Evolutionary conservation across 2,113 vertebrate genomes (phyloP).

Genomic region (Poeciliopsis prolifica): DNA sequence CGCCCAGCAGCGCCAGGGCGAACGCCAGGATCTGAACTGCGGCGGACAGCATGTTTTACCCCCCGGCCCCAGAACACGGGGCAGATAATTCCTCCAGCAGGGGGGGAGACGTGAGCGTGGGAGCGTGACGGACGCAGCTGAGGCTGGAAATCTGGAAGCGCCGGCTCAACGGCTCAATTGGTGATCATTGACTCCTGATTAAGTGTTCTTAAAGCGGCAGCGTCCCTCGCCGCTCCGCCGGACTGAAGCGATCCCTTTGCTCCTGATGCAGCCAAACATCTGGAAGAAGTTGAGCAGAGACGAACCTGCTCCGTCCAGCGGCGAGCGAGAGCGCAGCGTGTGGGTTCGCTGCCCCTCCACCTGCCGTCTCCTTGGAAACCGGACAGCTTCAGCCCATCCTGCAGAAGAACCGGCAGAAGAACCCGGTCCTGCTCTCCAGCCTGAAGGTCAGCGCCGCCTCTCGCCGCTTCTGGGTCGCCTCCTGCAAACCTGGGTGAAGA

Average conservation of each 20-base stretch:
- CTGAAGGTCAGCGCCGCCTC: slow-evolving; percentile 67
- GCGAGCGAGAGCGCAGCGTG: slow-evolving; percentile 33
- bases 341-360: slow-evolving; percentile 43
- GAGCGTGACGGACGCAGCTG: slow-evolving; percentile 81
- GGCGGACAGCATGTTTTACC: slow-evolving; percentile 81
- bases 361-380: slow-evolving; percentile 68
- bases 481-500: background rate
- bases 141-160: slow-evolving; percentile 41
- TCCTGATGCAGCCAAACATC: background rate
- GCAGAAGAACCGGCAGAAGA: background rate
- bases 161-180: slow-evolving; percentile 46
- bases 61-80: no score
- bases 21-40: slow-evolving; percentile 93
- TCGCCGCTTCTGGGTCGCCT: background rate
- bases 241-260: slow-evolving; percentile 18
- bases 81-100: slow-evolving; percentile 65
- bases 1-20: slow-evolving; percentile 85
- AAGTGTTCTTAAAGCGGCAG: slow-evolving; percentile 62
- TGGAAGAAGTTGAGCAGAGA: background rate
- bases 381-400: slow-evolving; percentile 51
- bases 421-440: slow-evolving; percentile 7
- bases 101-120: slow-evolving; percentile 67
- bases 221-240: slow-evolving; percentile 21
- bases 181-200: slow-evolving; percentile 64
- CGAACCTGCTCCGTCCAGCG: background rate